Evolutionary conservation across 2,113 vertebrate genomes (phyloP), one percentile per base, ranked within the genome.

Genomic region (Dipodomys ordii): DNA sequence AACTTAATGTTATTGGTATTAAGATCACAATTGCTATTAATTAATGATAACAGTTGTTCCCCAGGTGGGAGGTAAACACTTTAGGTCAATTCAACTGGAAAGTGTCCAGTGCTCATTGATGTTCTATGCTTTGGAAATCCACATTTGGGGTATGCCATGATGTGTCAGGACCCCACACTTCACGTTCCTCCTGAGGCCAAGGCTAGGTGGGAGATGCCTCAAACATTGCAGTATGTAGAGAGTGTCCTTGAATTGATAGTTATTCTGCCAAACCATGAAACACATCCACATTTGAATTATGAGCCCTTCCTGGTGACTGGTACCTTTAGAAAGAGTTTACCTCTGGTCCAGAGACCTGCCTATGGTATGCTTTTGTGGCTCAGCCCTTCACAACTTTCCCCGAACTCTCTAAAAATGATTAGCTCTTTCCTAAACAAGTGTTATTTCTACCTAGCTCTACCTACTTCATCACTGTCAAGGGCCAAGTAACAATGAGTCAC

Each of bases 281-380:
- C 9, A 1, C 0, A 20, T 69, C 25, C 11, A 30, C 27, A 35
- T 2, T 16, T 46, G 71, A 71, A 16, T 49, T 49, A 12, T 23
- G 71, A n/a, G 2, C 23, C 8, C 2, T 84, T 73, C 28, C 27
- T 0, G 1, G 30, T 27, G 3, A 30, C 1, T 16, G 19, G 9
- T 2, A 0, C 9, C 9, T 12, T 30, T 8, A 35, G 53, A n/a
- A 25, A 78, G 44, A 77, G 30, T 15, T 64, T 6, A 0, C 3
- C 8, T 35, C 16, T 39, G 27, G 13, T 53, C 25, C 6, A n/a
- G 35, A n/a, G 22, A 7, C 16, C 10, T 49, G 71, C n/a, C 46
- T 20, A 1, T 1, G 3, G 18, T 32, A 65, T 27, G 8, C n/a
- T 12, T 12, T 30, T 6, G 23, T 1, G 53, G 2, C 49, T 53